These are phyloP conservation scores for Dryas iulia DNA, from an alignment of 1,140 invertebrate species.

Conservation along the genomic window DNA sequence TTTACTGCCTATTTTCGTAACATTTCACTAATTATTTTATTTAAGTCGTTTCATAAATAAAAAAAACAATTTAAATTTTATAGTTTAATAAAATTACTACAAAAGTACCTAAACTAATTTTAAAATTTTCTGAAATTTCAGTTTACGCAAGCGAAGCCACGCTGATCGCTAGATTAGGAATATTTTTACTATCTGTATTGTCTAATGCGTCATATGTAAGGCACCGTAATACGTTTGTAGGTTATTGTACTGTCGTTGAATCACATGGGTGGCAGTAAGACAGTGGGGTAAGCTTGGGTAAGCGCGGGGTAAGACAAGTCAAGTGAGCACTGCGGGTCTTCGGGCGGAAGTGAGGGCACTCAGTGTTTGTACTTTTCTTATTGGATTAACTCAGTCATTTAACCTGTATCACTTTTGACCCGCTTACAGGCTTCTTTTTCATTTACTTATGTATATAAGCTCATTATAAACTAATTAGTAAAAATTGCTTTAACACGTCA, in stretches of 20 bases:
- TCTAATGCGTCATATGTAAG: conserved; percentile 1
- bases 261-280: conserved; percentile 68
- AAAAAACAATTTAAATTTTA: too few species aligned
- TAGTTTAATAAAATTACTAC: conserved; percentile 8
- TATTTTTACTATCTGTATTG: too few species aligned
- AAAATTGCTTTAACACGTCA: conserved; percentile 26
- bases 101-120: too few species aligned
- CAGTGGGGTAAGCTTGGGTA: conserved; percentile 50
- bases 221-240: conserved; percentile 29
- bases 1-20: too few species aligned
- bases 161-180: too few species aligned
- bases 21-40: too few species aligned
- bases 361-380: conserved; percentile 78
- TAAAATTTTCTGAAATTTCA: too few species aligned
- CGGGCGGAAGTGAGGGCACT: conserved; percentile 70
- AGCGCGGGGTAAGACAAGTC: conserved; percentile 61
- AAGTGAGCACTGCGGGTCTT: conserved; percentile 73
- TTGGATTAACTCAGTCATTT: conserved; percentile 75
- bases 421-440: conserved; percentile 71
- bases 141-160: too few species aligned
- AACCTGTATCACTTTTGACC: conserved; percentile 75
- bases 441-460: conserved; percentile 26
- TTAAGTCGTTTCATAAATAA: too few species aligned
- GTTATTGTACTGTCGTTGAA: conserved; percentile 44
- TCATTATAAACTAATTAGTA: conserved; percentile 39